Conservation (phyloP, 2,888 invertebrate species). For the Leptopilina drosophilae region DNA sequence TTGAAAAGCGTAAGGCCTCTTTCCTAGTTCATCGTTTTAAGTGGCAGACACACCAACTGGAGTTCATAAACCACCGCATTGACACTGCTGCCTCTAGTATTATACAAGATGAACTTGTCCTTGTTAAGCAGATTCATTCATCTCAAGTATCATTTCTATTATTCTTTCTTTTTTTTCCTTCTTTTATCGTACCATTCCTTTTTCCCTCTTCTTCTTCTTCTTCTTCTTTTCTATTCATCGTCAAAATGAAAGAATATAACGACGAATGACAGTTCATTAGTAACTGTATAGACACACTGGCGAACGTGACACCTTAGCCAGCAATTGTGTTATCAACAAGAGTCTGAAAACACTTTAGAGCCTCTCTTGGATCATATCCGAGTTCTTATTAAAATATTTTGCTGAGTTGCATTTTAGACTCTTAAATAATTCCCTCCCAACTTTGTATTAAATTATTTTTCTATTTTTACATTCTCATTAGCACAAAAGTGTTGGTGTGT, state of each 20-base stretch:
- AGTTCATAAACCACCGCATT: constrained; percentile 3
- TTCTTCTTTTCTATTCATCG: too few species aligned
- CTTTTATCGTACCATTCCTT: neutral
- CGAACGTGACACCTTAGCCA: constrained; percentile 20
- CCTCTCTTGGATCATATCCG: neutral
- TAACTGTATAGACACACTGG: constrained; percentile 12
- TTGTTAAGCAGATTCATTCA: constrained; percentile 11
- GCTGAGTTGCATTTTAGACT: neutral
- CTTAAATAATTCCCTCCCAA: neutral
- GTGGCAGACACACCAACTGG: neutral
- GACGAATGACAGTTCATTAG: constrained; percentile 37
- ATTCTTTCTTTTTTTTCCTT: neutral
- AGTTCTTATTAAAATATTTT: constrained; percentile 10
- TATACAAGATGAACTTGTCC: constrained; percentile 25
- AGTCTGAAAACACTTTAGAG: constrained; percentile 7
- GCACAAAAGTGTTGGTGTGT: too few species aligned
- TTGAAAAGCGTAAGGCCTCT: constrained; percentile 12
- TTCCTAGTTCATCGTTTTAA: constrained; percentile 8
- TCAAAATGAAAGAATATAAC: neutral
- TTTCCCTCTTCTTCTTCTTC: too few species aligned
- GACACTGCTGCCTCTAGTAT: neutral
- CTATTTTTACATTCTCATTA: neutral
- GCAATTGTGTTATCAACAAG: constrained; percentile 32
- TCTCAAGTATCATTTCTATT: neutral
- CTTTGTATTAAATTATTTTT: neutral